These are phyloP conservation scores for Eupeodes luniger DNA, from an alignment of 2,888 invertebrate species.

Conservation along the genomic window DNA sequence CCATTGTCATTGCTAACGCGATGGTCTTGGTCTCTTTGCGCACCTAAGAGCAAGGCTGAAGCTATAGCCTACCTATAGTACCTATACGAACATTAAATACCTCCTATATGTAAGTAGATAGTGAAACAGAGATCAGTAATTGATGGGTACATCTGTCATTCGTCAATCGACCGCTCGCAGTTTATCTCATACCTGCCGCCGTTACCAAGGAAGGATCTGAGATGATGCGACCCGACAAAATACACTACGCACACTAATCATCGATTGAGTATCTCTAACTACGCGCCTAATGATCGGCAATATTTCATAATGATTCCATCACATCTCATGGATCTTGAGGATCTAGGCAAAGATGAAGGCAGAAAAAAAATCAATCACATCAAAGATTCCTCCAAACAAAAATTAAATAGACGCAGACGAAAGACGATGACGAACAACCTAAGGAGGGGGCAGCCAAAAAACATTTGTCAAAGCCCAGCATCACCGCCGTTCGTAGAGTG, in stretches of 20 bases:
- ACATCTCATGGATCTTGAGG: constrained; percentile 66
- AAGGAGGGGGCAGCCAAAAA: constrained; percentile 28
- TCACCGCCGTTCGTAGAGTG: not conserved
- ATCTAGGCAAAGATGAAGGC: constrained; percentile 47
- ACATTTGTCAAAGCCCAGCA: constrained; percentile 74
- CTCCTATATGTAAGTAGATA: not conserved
- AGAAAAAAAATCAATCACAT: constrained; percentile 75
- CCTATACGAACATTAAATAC: too few species aligned
- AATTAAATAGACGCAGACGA: constrained; percentile 34
- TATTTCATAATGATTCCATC: constrained; percentile 79
- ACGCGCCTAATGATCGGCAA: constrained; percentile 77
- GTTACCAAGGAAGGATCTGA: constrained; percentile 24
- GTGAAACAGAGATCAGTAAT: constrained; percentile 46
- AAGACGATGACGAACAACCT: too few species aligned
- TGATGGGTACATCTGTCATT: constrained; percentile 75
- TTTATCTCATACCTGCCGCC: not conserved
- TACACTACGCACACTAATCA: constrained; percentile 43
- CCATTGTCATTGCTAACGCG: constrained; percentile 41
- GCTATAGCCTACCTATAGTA: not conserved
- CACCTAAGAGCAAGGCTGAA: not conserved
- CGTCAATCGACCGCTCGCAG: constrained; percentile 55
- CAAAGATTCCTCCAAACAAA: constrained; percentile 45
- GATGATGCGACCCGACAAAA: not conserved
- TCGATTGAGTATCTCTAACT: constrained; percentile 71
- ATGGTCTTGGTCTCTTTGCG: not conserved